Conservation (phyloP, 2,888 invertebrate genomes). For the Congeria kusceri region DNA sequence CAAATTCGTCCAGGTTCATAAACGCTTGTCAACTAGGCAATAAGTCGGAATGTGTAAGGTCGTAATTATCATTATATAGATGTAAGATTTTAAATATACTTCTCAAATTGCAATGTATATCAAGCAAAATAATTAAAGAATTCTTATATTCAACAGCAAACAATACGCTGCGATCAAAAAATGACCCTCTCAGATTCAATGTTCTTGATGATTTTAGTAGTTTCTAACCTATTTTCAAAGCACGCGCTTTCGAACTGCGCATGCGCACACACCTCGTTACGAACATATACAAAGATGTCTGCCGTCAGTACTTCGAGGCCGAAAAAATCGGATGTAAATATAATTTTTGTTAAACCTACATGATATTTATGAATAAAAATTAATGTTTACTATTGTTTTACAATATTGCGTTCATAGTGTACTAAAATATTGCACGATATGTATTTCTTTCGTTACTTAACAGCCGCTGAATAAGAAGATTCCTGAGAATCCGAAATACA, state of each 20-base stretch:
- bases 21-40: no score
- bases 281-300: slow-evolving; percentile 78
- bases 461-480: slow-evolving; percentile 83
- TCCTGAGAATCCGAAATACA: slow-evolving; percentile 84
- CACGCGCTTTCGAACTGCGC: slow-evolving; percentile 15
- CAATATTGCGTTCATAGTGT: background rate
- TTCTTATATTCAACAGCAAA: no score
- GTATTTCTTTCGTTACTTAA: slow-evolving; percentile 47
- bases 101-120: no score
- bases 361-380: background rate
- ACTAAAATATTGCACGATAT: slow-evolving; percentile 1
- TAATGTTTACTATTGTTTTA: background rate
- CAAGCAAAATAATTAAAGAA: no score
- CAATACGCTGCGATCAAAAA: no score
- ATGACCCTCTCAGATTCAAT: no score
- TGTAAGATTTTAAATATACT: no score
- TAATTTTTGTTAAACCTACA: background rate
- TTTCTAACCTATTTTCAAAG: no score
- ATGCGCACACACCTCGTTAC: slow-evolving; percentile 55
- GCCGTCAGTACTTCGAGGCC: slow-evolving; percentile 76
- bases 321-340: slow-evolving; percentile 78
- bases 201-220: no score
- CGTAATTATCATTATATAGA: no score
- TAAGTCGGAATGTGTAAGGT: no score
- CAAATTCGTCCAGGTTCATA: no score